Percentiles rank a stretch among this genome's conserved stretches.
Evolutionary conservation across 2,797 vertebrate species (phyloP).

Genomic region (Amazona ochrocephala): DNA sequence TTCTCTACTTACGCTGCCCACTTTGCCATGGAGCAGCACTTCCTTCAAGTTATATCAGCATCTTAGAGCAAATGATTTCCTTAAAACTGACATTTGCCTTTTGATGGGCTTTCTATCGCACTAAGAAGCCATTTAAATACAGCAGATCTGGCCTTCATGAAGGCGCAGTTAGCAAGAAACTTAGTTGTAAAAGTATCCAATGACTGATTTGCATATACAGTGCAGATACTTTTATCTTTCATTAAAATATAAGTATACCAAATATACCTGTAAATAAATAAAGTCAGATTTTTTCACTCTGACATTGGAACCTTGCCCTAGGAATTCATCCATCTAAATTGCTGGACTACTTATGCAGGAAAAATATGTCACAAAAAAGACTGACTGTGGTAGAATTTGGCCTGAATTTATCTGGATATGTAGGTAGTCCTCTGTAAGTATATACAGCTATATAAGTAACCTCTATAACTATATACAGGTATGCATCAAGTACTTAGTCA

Average conservation of each 20-base stretch:
- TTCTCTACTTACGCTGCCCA: background rate
- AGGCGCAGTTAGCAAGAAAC: background rate
- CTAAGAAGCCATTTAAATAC: background rate
- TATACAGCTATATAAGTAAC: background rate
- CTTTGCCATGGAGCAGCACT: background rate
- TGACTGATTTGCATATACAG: background rate
- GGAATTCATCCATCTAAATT: background rate
- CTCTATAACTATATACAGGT: background rate
- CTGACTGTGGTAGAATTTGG: background rate
- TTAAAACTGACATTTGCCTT: background rate
- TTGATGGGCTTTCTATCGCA: conserved; percentile 5
- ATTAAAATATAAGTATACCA: background rate
- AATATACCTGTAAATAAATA: background rate
- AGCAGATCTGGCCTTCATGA: background rate
- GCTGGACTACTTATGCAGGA: background rate
- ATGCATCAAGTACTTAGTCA: background rate
- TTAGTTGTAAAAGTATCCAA: background rate
- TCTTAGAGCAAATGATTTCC: background rate
- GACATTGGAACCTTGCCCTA: background rate
- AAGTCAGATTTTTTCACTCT: background rate
- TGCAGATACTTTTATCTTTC: background rate
- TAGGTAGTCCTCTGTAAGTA: background rate
- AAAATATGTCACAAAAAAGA: background rate
- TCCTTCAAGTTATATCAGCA: background rate
- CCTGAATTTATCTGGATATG: background rate